phyloP scores from a whole-genome alignment of 37 sponge, comb jelly and placozoan species.

The Aphrocallistes beatrix region DNA sequence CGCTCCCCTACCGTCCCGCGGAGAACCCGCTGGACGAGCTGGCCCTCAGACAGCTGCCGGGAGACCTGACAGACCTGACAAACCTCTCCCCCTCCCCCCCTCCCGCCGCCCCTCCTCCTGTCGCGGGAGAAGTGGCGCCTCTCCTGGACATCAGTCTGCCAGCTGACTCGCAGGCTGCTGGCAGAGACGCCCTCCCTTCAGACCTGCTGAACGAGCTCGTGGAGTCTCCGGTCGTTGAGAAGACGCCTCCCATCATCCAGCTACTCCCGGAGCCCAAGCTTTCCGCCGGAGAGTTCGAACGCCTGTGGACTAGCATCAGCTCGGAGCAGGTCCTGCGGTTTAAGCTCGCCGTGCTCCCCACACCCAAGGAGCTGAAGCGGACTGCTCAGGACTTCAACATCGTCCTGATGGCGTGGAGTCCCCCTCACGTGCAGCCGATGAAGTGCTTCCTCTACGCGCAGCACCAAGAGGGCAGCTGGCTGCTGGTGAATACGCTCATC shows the following conservation, averaged over 20 bases:
- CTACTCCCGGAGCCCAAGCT: slow-evolving; percentile 50
- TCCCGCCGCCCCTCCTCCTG: background rate
- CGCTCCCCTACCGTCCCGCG: background rate
- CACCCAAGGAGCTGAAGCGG: slow-evolving; percentile 52
- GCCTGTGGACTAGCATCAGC: slow-evolving; percentile 48
- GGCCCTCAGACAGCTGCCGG: background rate
- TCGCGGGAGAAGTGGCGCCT: background rate
- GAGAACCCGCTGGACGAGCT: slow-evolving; percentile 14
- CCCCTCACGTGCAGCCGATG: slow-evolving; percentile 42
- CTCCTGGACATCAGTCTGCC: background rate
- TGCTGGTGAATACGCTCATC: background rate
- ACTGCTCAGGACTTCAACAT: slow-evolving; percentile 36
- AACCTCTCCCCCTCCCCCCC: background rate
- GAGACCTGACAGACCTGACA: background rate
- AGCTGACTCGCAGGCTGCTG: background rate
- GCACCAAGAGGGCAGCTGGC: slow-evolving; percentile 24
- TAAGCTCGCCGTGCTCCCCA: slow-evolving; percentile 44
- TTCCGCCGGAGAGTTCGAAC: slow-evolving; percentile 64
- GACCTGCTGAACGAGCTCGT: background rate
- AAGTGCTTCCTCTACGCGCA: slow-evolving; percentile 79
- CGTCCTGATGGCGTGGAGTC: slow-evolving; percentile 78
- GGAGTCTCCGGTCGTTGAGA: background rate
- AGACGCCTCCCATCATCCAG: slow-evolving; percentile 38
- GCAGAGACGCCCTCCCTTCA: background rate
- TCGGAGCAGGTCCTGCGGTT: slow-evolving; percentile 42